These are phyloP conservation scores for human DNA, from an alignment of 2,113 vertebrate genomes.

Conservation along the genomic window DNA sequence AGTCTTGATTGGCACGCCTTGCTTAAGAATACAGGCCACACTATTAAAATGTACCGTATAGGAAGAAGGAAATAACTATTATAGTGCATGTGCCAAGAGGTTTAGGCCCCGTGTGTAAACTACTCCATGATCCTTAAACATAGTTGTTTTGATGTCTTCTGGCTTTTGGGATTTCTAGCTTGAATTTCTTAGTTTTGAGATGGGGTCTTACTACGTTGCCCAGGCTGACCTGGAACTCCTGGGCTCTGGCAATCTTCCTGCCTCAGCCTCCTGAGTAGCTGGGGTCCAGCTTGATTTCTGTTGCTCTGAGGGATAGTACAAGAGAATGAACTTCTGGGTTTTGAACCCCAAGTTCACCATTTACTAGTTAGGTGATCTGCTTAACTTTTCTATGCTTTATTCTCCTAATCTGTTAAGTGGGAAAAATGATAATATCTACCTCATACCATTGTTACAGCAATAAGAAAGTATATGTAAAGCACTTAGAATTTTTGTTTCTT, in stretches of 20 bases:
- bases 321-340: neutral
- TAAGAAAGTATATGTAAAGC: neutral
- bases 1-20: neutral
- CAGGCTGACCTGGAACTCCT: neutral
- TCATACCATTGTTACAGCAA: neutral
- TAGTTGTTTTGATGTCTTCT: neutral
- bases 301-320: neutral
- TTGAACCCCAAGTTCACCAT: neutral
- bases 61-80: neutral
- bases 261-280: neutral
- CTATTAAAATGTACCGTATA: neutral
- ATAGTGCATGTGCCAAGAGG: neutral
- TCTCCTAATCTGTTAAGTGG: neutral
- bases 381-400: neutral
- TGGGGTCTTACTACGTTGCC: neutral
- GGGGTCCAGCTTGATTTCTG: neutral
- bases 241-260: neutral
- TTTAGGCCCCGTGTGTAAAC: neutral
- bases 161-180: neutral
- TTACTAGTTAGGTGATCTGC: neutral
- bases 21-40: neutral
- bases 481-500: conserved; percentile 12
- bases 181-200: neutral
- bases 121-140: neutral
- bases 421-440: neutral